Base-by-base conservation (phyloP, 2,797 vertebrate species). In the Pseudotriccus pelzelni region DNA sequence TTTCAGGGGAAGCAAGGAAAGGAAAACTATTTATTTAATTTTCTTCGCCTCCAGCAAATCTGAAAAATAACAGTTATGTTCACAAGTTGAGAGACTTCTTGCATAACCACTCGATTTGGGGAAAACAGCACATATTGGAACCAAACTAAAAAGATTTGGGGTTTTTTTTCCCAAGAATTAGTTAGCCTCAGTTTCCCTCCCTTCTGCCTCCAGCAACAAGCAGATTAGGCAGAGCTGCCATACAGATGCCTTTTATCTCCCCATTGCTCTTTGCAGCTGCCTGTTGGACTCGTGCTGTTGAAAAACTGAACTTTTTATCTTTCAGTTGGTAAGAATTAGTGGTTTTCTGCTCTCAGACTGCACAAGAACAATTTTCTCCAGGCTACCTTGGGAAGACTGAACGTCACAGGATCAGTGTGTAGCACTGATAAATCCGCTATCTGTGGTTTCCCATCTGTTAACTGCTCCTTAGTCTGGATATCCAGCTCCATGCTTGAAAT, bases 251-350 rank as follows among this genome's bases (percentile, higher is more conserved):
- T 80, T 67, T 93, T 84, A 63, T 72, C 83, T 87, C 27, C 2
- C 2, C 32, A 25, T 6, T 79, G 50, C 47, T 95, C 34, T 91
- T 81, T 80, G 88, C 67, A 89, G 66, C 69, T 90, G 76, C 72
- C n/a, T 79, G 47, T 75, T 81, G 59, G 66, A 52, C 62, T 67
- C 41, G 41, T 30, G 64, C 72, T 90, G 93, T 56, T 39, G 39
- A 92, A 95, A 78, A 91, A 32, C 74, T 4, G 59, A 89, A 36
- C 36, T 56, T 90, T 96, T 95, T 74, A 96, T 97, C 95, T 94
- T 77, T 39, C 63, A 44, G 50, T 89, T 78, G 59, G 46, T 92
- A 88, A 84, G 80, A 94, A 92, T 80, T 60, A 41, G 34, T 50
- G 32, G 4, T 34, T 93, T 94, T 84, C 34, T 46, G 58, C 87